Percentiles rank a stretch among this genome's conserved stretches.
Conservation (phyloP, 2,888 invertebrate species). For the Cerastis leucographa region DNA sequence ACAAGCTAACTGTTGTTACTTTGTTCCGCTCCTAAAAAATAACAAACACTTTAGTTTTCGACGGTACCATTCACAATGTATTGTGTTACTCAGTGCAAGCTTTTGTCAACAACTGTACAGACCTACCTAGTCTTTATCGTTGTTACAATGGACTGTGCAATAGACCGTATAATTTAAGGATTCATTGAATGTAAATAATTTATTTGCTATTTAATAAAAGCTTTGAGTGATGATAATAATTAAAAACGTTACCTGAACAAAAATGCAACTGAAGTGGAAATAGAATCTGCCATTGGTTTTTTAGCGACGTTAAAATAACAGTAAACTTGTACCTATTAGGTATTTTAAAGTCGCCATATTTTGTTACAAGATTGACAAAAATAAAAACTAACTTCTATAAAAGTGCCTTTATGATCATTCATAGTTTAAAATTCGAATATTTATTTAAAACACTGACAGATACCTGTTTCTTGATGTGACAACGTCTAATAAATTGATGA, state of each 20-base stretch:
- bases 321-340: background rate
- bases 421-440: background rate
- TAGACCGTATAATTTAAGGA: background rate
- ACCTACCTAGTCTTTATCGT: background rate
- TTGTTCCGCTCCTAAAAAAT: background rate
- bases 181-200: background rate
- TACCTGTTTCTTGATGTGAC: too few relatives aligned
- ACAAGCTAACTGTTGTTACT: background rate
- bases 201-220: background rate
- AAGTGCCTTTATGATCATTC: background rate
- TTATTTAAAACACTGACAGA: background rate
- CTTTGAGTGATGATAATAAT: background rate
- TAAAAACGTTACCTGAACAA: too few relatives aligned
- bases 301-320: too few relatives aligned
- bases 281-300: background rate
- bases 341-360: too few relatives aligned
- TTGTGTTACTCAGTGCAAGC: slow-evolving; percentile 23
- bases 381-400: background rate
- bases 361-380: too few relatives aligned
- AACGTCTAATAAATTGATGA: too few relatives aligned
- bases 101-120: slow-evolving; percentile 53
- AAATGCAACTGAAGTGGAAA: background rate
- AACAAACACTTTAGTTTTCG: slow-evolving; percentile 33
- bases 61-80: slow-evolving; percentile 34
- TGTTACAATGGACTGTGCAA: background rate